Percentiles rank a stretch among this genome's conserved stretches.
Conservation (phyloP, 1,140 invertebrate genomes). For the Heliconius hermathena region DNA sequence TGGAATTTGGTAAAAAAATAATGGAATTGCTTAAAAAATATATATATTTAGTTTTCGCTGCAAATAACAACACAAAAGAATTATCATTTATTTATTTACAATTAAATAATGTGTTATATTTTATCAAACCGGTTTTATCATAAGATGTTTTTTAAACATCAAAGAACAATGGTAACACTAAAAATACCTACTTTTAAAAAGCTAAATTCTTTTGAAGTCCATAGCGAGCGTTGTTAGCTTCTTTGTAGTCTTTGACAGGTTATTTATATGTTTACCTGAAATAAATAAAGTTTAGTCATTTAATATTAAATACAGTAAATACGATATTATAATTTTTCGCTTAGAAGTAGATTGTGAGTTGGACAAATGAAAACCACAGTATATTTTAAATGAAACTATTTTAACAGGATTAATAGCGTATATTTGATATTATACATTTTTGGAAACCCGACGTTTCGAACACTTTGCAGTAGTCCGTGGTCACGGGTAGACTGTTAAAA, state of each 20-base stretch:
- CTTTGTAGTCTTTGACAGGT: conserved; percentile 6
- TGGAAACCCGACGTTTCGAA: no score
- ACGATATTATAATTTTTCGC: neutral
- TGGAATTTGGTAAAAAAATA: no score
- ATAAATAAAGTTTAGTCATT: neutral
- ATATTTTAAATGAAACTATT: no score
- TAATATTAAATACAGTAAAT: neutral
- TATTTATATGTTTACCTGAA: conserved; percentile 23
- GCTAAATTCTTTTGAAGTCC: conserved; percentile 14
- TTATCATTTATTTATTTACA: neutral
- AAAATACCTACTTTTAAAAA: conserved; percentile 11
- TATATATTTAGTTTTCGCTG: no score
- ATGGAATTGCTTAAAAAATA: no score
- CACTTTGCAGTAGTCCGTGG: no score
- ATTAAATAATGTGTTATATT: neutral
- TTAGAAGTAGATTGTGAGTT: neutral
- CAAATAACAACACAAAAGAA: no score
- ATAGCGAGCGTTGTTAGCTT: neutral
- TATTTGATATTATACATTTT: no score
- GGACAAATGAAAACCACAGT: neutral
- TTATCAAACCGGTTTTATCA: neutral
- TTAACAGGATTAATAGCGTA: no score
- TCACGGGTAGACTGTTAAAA: no score
- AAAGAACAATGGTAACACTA: neutral
- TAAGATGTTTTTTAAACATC: neutral